Evolutionary conservation across 2,113 vertebrate species (phyloP), one percentile per base, ranked within the genome.

Genomic region (Fulmarus glacialis): DNA sequence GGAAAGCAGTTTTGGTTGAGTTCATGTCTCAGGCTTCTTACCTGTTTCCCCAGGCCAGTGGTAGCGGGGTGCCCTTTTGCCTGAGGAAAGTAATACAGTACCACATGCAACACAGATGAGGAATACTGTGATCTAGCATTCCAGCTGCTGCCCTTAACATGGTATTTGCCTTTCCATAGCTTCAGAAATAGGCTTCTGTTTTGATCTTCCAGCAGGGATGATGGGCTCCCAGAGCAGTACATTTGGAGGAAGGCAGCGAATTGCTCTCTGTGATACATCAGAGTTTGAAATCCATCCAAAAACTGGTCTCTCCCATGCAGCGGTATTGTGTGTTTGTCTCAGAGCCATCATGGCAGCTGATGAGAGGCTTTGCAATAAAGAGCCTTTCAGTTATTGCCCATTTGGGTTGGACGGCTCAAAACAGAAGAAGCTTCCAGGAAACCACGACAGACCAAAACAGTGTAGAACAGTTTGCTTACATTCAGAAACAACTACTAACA

Each of bases 371-470:
- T 96, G 88, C 92, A 91, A 91, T 93, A 96, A 95, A 95, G 88
- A 95, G 78, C 91, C 82, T 96, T 97, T 97, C 95, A 94, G 92
- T 91, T 96, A 64, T 94, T 96, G 96, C 93, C 96, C 90, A 21
- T 91, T 85, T 90, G 94, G 82, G 79, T 84, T 13, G 40, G 52
- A 71, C 53, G 93, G 92, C 92, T 95, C 67, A 48, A 94, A 97
- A 97, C 96, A 89, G 95, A 97, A 94, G 94, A 74, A 90, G 96
- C 85, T 96, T 94, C 93, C 90, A 97, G 93, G 96, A 93, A 96
- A 89, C 74, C 74, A 26, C 13, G 45, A 59, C 85, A 94, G 87
- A 79, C 88, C 64, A 16, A 92, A 93, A 67, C 71, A 86, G 91
- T 27, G 9, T 32, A 5, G 62, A 95, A 29, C 83, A 34, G 66